Percentiles rank a stretch among this genome's conserved stretches.
Evolutionary conservation across 2,888 invertebrate species (phyloP).

Genomic region (Drosophila suboccidentalis): DNA sequence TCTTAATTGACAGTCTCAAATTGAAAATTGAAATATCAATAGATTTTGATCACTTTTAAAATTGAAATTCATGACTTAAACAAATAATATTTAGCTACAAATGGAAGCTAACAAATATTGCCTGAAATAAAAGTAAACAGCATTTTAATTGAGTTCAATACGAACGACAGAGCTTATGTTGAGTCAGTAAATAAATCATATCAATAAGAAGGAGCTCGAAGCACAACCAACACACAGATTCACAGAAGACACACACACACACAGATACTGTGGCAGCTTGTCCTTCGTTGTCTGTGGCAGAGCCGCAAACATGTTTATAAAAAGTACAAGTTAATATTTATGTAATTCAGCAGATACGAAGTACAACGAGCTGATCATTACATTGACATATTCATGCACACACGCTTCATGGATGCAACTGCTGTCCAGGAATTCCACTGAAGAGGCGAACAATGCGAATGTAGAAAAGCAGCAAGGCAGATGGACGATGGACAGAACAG

Average conservation of each 20-base stretch:
- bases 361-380: conserved; percentile 68
- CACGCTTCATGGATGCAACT: conserved; percentile 26
- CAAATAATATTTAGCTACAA: too few species aligned
- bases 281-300: conserved; percentile 26
- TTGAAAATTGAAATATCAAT: too few species aligned
- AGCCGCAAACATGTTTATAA: conserved; percentile 73
- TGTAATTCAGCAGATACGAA: conserved; percentile 73
- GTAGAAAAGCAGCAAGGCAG: background rate
- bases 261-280: conserved; percentile 9
- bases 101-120: too few species aligned
- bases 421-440: conserved; percentile 65
- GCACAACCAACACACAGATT: conserved; percentile 6
- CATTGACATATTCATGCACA: conserved; percentile 80
- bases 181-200: conserved; percentile 62
- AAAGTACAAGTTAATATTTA: conserved; percentile 80
- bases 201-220: conserved; percentile 33
- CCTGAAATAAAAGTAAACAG: background rate
- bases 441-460: conserved; percentile 63
- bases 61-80: too few species aligned
- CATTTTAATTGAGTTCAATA: conserved; percentile 47
- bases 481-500: background rate
- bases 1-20: too few species aligned
- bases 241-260: background rate
- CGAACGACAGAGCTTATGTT: conserved; percentile 27
- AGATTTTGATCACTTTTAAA: too few species aligned